These are phyloP conservation scores for Coptodon bakossiorum DNA, from an alignment of 2,113 vertebrate species.

Conservation along the genomic window DNA sequence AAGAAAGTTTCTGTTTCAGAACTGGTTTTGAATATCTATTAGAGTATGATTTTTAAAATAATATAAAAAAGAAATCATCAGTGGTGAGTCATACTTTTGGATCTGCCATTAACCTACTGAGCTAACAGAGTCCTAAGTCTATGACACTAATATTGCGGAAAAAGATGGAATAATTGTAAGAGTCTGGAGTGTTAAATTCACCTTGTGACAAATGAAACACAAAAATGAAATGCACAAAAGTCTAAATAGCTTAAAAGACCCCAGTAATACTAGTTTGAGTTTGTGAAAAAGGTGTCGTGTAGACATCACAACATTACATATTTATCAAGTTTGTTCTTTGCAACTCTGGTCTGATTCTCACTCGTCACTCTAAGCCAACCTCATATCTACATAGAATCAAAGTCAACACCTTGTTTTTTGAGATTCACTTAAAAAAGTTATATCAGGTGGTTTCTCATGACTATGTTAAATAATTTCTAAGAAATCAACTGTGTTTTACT, in stretches of 20 bases:
- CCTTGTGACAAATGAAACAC: background rate
- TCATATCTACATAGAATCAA: background rate
- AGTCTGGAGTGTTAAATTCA: background rate
- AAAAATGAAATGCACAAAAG: background rate
- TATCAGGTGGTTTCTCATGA: background rate
- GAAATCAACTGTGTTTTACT: background rate
- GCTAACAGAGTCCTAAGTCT: background rate
- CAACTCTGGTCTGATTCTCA: background rate
- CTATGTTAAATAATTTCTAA: background rate
- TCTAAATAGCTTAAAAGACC: background rate
- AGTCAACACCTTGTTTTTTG: background rate
- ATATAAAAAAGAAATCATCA: background rate
- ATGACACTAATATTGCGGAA: background rate
- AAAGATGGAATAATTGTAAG: background rate
- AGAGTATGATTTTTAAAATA: background rate
- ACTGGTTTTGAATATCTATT: background rate
- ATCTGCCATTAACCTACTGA: background rate
- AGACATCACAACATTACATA: background rate
- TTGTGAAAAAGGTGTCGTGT: background rate
- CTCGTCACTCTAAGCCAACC: background rate
- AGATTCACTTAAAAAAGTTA: background rate
- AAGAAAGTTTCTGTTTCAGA: background rate
- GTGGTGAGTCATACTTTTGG: background rate
- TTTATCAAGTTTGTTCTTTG: background rate
- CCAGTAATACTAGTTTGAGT: background rate